Conservation (phyloP, 92 coral and sea anemone genomes). For the Palythoa heliodiscus region DNA sequence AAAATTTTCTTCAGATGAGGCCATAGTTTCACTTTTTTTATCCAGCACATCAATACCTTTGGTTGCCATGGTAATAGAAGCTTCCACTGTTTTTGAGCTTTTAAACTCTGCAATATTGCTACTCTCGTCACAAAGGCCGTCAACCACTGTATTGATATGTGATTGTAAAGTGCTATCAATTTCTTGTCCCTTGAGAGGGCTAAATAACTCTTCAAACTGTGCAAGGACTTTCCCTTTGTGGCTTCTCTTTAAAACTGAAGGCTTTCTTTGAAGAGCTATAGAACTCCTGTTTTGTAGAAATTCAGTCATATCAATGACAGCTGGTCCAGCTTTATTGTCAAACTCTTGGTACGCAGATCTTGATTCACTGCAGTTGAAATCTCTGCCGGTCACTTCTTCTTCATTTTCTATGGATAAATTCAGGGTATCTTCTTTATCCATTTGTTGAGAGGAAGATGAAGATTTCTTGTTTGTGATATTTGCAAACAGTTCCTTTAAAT, state of each 20-base stretch:
- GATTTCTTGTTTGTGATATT: neutral
- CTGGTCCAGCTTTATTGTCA: neutral
- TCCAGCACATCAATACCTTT: neutral
- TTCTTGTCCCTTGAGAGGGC: neutral
- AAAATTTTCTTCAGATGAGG: neutral
- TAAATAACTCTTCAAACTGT: slow-evolving; percentile 11
- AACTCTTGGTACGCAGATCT: neutral
- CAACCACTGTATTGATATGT: neutral
- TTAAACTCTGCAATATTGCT: neutral
- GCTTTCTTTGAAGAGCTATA: neutral
- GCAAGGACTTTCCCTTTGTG: neutral
- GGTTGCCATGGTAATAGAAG: neutral
- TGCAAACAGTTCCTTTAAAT: slow-evolving; percentile 20
- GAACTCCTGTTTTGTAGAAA: slow-evolving; percentile 24
- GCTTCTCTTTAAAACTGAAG: neutral
- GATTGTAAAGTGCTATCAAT: neutral
- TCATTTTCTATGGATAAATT: neutral
- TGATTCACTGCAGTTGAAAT: neutral
- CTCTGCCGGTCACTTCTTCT: neutral
- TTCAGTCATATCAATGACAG: slow-evolving; percentile 15
- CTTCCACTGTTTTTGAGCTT: neutral
- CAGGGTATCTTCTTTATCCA: neutral
- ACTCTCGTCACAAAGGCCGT: neutral
- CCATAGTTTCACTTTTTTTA: neutral
- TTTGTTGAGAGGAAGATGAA: neutral